Evolutionary conservation across 2,797 vertebrate genomes (phyloP).

Genomic region (Anabas testudineus): DNA sequence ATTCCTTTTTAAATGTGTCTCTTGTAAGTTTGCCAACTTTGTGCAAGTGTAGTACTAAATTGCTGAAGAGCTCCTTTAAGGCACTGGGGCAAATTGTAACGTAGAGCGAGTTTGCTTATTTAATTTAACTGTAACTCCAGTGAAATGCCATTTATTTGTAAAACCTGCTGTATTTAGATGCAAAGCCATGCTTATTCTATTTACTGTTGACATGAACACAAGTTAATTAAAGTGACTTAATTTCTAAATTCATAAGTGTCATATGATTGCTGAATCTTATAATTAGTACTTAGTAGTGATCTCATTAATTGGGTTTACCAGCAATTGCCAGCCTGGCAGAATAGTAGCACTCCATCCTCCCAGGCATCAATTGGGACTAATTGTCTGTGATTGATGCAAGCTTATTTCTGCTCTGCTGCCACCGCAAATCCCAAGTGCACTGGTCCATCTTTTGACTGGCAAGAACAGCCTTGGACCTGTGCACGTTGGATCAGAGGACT

Average conservation of each 20-base stretch:
- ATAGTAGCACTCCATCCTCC: conserved; percentile 36
- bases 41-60: too few relatives aligned
- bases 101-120: background rate
- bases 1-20: too few relatives aligned
- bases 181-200: background rate
- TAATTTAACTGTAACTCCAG: background rate
- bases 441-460: conserved; percentile 39
- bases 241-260: conserved; percentile 22
- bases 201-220: conserved; percentile 19
- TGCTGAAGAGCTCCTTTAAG: too few relatives aligned
- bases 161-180: background rate
- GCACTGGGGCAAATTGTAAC: too few relatives aligned
- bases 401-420: conserved; percentile 54
- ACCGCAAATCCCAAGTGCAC: conserved; percentile 18
- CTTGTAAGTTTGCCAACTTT: too few relatives aligned
- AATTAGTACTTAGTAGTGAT: conserved; percentile 39
- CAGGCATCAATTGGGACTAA: conserved; percentile 63
- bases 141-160: background rate
- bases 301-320: conserved; percentile 56
- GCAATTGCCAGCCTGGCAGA: conserved; percentile 41
- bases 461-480: conserved; percentile 21
- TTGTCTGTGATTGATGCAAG: conserved; percentile 70
- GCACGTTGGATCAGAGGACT: conserved; percentile 38
- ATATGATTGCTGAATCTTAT: conserved; percentile 34
- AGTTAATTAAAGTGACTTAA: conserved; percentile 24